Conservation (phyloP, 2,113 vertebrate genomes). For the Albula glossodonta region DNA sequence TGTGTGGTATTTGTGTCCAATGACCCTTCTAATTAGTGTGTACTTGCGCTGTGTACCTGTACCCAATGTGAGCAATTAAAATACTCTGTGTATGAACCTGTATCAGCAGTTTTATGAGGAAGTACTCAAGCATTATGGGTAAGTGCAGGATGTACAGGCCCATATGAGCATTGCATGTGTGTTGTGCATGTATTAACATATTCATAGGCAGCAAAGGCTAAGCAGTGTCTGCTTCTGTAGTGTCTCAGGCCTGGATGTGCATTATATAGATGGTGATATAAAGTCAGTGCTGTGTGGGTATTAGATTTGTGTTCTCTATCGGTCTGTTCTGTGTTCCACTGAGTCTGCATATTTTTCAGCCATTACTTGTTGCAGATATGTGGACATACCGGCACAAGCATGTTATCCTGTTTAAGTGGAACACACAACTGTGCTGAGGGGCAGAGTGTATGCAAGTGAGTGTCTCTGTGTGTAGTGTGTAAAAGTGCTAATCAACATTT, state of each 20-base stretch:
- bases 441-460: not conserved
- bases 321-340: not conserved
- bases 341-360: no score
- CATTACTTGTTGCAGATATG: no score
- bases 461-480: not conserved
- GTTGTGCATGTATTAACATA: not conserved
- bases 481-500: not conserved
- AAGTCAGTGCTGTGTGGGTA: not conserved
- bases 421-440: not conserved
- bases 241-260: no score
- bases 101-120: not conserved
- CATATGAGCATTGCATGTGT: not conserved
- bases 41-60: no score
- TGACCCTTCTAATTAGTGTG: no score
- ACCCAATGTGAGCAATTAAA: not conserved
- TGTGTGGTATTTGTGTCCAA: constrained; percentile 37
- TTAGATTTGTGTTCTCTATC: not conserved
- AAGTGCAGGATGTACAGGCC: not conserved
- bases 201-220: not conserved
- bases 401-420: no score
- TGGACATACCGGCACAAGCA: no score
- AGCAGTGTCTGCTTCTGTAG: not conserved
- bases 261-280: no score
- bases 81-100: not conserved
- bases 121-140: not conserved